Evolutionary conservation across 2,888 invertebrate species (phyloP).

Genomic region (Diogma glabrata): DNA sequence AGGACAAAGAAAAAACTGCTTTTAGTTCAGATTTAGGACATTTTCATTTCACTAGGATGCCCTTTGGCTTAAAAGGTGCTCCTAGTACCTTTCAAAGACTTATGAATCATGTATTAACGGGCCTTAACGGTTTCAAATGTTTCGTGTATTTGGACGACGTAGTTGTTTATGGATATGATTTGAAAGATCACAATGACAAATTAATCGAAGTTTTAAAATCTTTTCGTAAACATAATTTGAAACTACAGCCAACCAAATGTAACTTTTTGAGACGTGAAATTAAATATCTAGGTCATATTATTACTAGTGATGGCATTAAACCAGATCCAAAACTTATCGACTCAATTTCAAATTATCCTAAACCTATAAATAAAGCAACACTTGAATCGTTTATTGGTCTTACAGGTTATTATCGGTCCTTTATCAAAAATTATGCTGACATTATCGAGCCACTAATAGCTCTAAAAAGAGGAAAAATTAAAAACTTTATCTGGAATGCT

Average conservation of each 20-base stretch:
- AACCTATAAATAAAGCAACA: background rate
- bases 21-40: constrained; percentile 19
- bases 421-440: background rate
- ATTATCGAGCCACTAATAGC: background rate
- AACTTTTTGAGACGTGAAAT: background rate
- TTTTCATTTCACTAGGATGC: constrained; percentile 20
- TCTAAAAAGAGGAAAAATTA: background rate
- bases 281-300: constrained; percentile 5
- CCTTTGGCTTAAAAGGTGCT: constrained; percentile 20
- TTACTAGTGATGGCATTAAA: background rate
- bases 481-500: background rate
- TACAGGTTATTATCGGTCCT: background rate
- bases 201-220: background rate
- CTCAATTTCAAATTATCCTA: background rate
- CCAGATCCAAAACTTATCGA: background rate
- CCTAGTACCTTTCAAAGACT: constrained; percentile 22
- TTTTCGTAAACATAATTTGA: constrained; percentile 1
- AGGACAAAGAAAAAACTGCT: constrained; percentile 17
- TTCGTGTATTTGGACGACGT: constrained; percentile 1
- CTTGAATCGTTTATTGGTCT: background rate
- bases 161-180: constrained; percentile 5
- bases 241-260: background rate
- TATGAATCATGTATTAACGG: too few relatives aligned
- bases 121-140: background rate
- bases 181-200: constrained; percentile 1